phyloP scores from a whole-genome alignment of 2,797 vertebrate species.

The Peromyscus melanophrys region DNA sequence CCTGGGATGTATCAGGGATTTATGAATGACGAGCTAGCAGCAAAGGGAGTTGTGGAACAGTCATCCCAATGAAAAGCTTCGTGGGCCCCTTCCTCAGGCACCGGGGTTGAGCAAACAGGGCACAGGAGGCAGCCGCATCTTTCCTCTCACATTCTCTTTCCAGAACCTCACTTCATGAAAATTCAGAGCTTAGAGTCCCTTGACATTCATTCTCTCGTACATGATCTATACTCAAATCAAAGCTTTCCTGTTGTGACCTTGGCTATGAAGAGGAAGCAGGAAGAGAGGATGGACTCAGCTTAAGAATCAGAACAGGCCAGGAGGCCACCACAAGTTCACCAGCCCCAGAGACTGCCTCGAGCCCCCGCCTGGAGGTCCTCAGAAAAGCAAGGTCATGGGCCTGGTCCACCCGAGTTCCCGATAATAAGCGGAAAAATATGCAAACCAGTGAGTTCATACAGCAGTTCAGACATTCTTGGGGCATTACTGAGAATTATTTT shows the following conservation, averaged over 20 bases:
- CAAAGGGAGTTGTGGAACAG: conserved; percentile 45
- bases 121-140: background rate
- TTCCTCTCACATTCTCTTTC: background rate
- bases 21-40: conserved; percentile 74
- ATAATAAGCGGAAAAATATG: conserved; percentile 80
- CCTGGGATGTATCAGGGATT: conserved; percentile 56
- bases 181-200: conserved; percentile 14
- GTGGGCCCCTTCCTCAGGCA: background rate
- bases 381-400: conserved; percentile 64
- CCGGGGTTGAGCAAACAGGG: background rate
- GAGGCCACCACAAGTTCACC: conserved; percentile 24
- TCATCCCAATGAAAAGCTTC: conserved; percentile 65
- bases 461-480: conserved; percentile 83
- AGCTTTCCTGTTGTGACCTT: conserved; percentile 4
- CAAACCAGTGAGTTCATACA: conserved; percentile 79
- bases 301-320: background rate
- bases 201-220: conserved; percentile 31
- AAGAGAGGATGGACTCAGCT: background rate
- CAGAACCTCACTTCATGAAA: conserved; percentile 34
- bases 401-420: conserved; percentile 45
- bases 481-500: conserved; percentile 83
- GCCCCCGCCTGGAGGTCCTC: background rate
- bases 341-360: background rate
- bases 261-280: background rate
- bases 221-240: background rate